Percentiles rank a stretch among this genome's conserved stretches.
Evolutionary conservation across 1,140 invertebrate genomes (phyloP).

Genomic region (Papilio glaucus): DNA sequence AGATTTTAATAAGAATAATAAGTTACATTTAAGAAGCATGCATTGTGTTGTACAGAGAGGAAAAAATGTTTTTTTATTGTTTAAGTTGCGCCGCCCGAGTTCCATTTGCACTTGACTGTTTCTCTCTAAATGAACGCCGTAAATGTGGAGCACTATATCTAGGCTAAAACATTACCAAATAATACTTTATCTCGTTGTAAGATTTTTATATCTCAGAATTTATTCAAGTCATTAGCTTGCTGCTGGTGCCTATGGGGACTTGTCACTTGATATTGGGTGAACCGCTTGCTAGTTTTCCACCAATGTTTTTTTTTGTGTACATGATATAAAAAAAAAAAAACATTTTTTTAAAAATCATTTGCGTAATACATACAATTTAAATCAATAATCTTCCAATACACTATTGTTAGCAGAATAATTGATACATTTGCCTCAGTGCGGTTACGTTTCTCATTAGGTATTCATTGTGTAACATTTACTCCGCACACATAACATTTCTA

Average conservation of each 20-base stretch:
- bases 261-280: too few relatives aligned
- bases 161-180: neutral
- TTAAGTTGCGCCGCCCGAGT: neutral
- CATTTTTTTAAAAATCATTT: neutral
- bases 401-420: neutral
- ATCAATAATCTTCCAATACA: neutral
- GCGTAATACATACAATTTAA: neutral
- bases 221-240: too few relatives aligned
- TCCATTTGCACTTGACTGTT: slow-evolving; percentile 1
- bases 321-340: too few relatives aligned
- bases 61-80: neutral
- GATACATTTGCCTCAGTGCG: neutral
- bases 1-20: too few relatives aligned
- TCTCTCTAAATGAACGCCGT: slow-evolving; percentile 1
- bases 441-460: neutral
- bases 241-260: too few relatives aligned
- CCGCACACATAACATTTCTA: neutral
- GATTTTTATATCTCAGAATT: neutral
- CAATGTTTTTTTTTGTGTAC: too few relatives aligned
- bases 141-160: slow-evolving; percentile 4
- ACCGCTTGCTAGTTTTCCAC: too few relatives aligned
- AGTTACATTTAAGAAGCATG: too few relatives aligned
- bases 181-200: neutral
- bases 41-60: neutral
- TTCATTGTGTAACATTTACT: slow-evolving; percentile 6